These are phyloP conservation scores for Tricholaema leucomelas DNA, from an alignment of 2,113 vertebrate genomes.

Conservation along the genomic window DNA sequence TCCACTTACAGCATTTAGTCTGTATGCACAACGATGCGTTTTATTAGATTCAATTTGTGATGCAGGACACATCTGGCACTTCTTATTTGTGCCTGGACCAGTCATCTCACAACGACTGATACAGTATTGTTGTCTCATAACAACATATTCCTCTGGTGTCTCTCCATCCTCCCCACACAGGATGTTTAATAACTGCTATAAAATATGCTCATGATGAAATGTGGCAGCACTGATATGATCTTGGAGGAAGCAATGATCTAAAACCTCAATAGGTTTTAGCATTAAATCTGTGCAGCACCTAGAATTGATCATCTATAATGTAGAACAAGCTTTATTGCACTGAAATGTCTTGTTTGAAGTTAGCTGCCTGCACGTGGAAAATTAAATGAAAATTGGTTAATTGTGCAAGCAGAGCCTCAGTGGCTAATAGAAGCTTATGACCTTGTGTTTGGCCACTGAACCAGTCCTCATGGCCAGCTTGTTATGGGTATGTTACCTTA, in stretches of 20 bases:
- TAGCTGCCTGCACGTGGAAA: not conserved
- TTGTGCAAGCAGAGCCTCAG: not conserved
- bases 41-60: not conserved
- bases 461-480: not conserved
- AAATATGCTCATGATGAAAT: not conserved
- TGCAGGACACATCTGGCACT: not conserved
- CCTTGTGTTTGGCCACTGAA: not conserved
- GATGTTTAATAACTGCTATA: not conserved
- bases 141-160: not conserved
- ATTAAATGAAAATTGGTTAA: not conserved
- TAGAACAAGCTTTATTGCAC: not conserved
- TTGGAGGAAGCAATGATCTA: not conserved
- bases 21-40: not conserved
- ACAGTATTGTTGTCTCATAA: not conserved
- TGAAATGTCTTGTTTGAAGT: not conserved
- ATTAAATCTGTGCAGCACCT: not conserved
- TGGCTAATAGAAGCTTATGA: not conserved
- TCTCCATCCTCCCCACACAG: not conserved
- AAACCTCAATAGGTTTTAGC: not conserved
- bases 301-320: not conserved
- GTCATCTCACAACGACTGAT: not conserved
- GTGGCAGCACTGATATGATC: not conserved
- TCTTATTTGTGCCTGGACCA: not conserved
- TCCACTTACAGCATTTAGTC: rapidly evolving
- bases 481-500: not conserved